Base-by-base conservation (phyloP, 2,888 invertebrate genomes). In the Branchellion lobata region DNA sequence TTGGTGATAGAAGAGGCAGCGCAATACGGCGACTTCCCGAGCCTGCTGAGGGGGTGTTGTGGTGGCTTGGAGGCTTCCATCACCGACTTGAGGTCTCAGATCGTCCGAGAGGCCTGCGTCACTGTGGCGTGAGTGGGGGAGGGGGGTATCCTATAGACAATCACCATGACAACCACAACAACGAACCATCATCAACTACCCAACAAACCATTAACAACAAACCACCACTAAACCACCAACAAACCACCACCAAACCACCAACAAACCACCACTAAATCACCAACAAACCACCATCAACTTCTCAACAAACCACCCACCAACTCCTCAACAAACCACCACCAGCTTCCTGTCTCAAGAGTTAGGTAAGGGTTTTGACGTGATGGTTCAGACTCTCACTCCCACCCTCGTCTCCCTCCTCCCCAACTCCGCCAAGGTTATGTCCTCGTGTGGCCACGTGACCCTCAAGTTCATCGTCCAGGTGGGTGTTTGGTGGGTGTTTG, bases 41-140 rank as follows among this genome's bases (percentile, higher is more conserved):
- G 91, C 78, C 91, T 92, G 83, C 89, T 97, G 80, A 92, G 94
- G 85, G 91, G 91, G 82, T 86, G 96, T 80, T 94, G 86, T 78
- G 83, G 85, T 3, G 80, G 84, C 75, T 83, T 86, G 69, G 81
- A 83, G 31, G 78, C 84, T 21, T 83, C 84, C 36, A 84, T 86
- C 53, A 86, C 86, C 81, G 88, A 88, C 82, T 83, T 88, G 40
- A 82, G 88, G 85, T 98, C 97, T 84, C 93, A 94, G 89, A 94
- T 97, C 81, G 96, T 96, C 0, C 91, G 98, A 73, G 99, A 99
- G 88, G 94, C 95, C 0, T 97, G 96, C 86, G 93, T 97, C 81
- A 95, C 96, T 0, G 92, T 97, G 84, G 95, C 96, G 61, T 96
- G 85, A 85, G 87, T 85, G 34, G 18, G 65, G 24, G 3, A 8